Conservation (phyloP, 2,797 vertebrate genomes). For the Myotis pilosus region DNA sequence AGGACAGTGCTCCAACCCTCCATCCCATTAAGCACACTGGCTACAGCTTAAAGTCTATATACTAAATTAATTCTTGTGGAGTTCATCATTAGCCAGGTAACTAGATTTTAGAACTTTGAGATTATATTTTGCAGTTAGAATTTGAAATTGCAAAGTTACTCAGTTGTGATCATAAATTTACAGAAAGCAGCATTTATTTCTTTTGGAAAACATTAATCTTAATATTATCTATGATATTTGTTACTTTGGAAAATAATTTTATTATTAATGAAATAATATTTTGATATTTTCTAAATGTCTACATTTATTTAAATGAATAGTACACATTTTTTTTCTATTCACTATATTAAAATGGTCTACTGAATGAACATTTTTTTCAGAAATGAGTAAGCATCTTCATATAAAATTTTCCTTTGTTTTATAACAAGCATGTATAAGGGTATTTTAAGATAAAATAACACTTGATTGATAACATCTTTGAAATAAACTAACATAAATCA, state of each 20-base stretch:
- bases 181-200: not conserved
- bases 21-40: not conserved
- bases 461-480: constrained; percentile 54
- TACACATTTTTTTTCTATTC: not conserved
- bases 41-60: not conserved
- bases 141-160: not conserved
- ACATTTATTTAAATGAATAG: not conserved
- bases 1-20: not conserved
- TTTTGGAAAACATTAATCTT: not conserved
- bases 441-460: not conserved
- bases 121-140: not conserved
- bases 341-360: not conserved
- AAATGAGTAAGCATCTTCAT: not conserved
- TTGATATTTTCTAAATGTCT: not conserved
- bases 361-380: not conserved
- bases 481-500: constrained; percentile 51
- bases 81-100: not conserved
- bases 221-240: not conserved
- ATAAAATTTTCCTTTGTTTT: not conserved
- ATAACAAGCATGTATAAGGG: not conserved
- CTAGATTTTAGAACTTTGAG: not conserved
- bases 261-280: not conserved
- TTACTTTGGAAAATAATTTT: not conserved
- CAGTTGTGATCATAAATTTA: not conserved
- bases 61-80: not conserved